Base-by-base conservation (phyloP, 2,888 invertebrate genomes). In the Patella depressa region DNA sequence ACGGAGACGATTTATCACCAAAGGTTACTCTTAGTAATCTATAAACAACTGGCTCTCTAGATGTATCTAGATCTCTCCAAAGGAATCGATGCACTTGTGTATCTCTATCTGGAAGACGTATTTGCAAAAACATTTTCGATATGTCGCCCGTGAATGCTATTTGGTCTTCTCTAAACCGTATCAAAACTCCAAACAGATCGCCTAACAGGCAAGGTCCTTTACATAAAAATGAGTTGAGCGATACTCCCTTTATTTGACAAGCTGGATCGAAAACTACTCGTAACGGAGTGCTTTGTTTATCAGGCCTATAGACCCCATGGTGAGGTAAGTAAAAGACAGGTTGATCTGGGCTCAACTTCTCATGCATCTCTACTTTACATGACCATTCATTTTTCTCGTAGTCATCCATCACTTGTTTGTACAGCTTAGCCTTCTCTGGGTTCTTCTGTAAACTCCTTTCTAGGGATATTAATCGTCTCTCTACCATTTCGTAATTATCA, bases 241-340 rank as follows among this genome's bases (percentile, higher is more conserved):
- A 57, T 29, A 74, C 74, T 57, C 74, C 74, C 11, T 72, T 71
- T 69, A 53, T 70, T 12, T 34, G n/a, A 74, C 74, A 74, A 9
- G 78, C 78, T 45, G 76, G 79, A 71, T 76, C 76, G 24, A 76
- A 76, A 11, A 77, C 74, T 11, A 79, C 76, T 53, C 76, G 34
- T 15, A 75, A 55, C 19, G 75, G 75, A 12, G 74, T 74, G 53
- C 75, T 74, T 15, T 24, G 34, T 54, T 73, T 79, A 15, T 77
- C 76, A 29, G 72, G 75, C 17, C 78, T 59, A 72, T 78, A 72
- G 11, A 78, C 78, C 15, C 78, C 78, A 59, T 78, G 75, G 11
- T 78, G 78, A 5, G 78, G 75, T 11, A 78, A 69, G n/a, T 75
- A 78, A 59, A 71, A 78, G 2, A 53, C 54, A 14, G 57, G 70